Base-by-base conservation (phyloP, 2,888 invertebrate genomes). In the Cabera pusaria region DNA sequence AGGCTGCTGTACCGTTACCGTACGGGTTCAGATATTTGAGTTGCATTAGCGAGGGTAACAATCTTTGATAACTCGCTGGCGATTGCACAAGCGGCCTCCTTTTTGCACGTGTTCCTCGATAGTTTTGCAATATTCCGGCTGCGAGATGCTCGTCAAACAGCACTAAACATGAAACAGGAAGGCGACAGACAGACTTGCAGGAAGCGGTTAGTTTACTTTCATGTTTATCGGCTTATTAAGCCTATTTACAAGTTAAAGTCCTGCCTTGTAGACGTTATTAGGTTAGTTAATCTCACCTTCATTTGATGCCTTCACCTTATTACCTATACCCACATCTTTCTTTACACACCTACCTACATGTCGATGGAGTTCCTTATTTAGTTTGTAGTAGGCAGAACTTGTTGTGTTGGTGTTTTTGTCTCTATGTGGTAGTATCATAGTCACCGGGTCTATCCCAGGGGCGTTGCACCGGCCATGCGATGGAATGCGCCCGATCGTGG, bases 401-500 rank as follows among this genome's bases (percentile, higher is more conserved):
- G 49, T 32, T 48, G 18, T 36, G 26, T 36, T 31, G 27, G 26
- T 32, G 50, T 48, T 47, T 49, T 54, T 49, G 52, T 42, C 42
- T 38, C 24, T 52, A 42, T 52, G 34, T 53, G 50, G 43, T 55
- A 49, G 27, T 20, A 5, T 28, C 44, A 34, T 20, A 16, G 36
- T 31, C 20, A 22, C 24, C 27, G 39, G 74, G 72, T 72, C 77
- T 72, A 68, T 77, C 64, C 66, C 66, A 58, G 70, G 85, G 84
- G 74, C 85, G 73, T 80, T 85, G 86, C 80, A 80, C 83, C 54
- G 70, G 45, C 58, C 64, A 58, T 64, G 66, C 75, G 59, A 61
- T 71, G 86, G 88, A 85, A 88, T 86, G 86, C 56, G 73, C 72
- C 76, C 76, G 83, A 77, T 77, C 76, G 80, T 72, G 70, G 78